Evolutionary conservation across 2,113 vertebrate genomes (phyloP).

Genomic region (Macrotus californicus): DNA sequence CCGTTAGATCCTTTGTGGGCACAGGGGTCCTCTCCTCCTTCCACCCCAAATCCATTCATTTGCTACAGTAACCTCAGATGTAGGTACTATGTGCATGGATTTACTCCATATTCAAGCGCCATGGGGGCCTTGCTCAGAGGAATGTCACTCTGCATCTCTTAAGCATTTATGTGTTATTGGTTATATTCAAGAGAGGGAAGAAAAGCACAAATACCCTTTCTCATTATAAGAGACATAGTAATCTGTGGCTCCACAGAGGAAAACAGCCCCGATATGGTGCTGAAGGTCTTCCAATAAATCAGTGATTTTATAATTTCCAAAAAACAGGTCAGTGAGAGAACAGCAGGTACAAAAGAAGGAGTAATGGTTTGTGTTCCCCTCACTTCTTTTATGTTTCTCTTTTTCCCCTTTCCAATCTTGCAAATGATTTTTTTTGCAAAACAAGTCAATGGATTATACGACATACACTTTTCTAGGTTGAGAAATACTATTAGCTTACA

Average conservation of each 20-base stretch:
- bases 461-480: background rate
- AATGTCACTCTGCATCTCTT: background rate
- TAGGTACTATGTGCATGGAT: background rate
- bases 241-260: background rate
- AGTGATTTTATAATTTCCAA: background rate
- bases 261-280: background rate
- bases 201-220: background rate
- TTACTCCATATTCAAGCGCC: background rate
- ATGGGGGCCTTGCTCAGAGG: background rate
- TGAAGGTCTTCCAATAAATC: background rate
- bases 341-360: background rate
- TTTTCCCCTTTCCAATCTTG: background rate
- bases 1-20: background rate
- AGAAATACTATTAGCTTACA: background rate
- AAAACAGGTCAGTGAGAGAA: background rate
- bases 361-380: background rate
- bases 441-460: background rate
- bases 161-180: background rate
- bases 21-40: rapidly evolving
- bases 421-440: background rate
- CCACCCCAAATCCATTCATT: background rate
- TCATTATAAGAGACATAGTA: background rate
- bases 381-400: background rate
- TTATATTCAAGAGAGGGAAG: background rate
- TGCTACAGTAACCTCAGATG: background rate